Evolutionary conservation across 2,888 invertebrate genomes (phyloP).

Genomic region (Capitulum mitella): DNA sequence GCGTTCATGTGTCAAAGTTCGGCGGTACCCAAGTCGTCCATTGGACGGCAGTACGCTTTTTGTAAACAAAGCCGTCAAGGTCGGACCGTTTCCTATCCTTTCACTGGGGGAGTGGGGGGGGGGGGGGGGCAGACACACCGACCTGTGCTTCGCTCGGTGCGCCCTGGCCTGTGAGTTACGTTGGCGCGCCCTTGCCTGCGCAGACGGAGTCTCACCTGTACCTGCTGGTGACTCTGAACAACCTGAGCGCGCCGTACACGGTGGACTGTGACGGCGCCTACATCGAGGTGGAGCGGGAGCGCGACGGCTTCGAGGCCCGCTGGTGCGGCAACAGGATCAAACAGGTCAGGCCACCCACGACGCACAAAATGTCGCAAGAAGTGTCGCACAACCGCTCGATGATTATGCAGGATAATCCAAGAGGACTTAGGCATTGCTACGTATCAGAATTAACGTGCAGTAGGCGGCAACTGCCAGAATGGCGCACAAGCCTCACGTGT

Average conservation of each 20-base stretch:
- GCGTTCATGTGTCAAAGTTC: too few species aligned
- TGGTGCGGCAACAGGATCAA: conserved; percentile 37
- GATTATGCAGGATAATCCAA: too few species aligned
- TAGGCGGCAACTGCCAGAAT: too few species aligned
- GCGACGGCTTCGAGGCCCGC: conserved; percentile 38
- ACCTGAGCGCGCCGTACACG: conserved; percentile 38
- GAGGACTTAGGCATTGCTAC: too few species aligned
- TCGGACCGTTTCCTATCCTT: too few species aligned
- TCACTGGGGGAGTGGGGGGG: too few species aligned
- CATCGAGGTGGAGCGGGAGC: conserved; percentile 38
- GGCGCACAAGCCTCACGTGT: too few species aligned
- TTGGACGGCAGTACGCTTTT: too few species aligned
- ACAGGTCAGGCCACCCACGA: background rate
- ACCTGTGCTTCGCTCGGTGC: background rate
- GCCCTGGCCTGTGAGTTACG: background rate
- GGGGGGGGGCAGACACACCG: background rate
- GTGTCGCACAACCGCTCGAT: background rate
- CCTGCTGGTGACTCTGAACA: conserved; percentile 38
- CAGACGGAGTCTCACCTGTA: conserved; percentile 38
- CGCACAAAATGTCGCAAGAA: background rate
- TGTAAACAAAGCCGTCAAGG: too few species aligned
- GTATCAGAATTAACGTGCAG: too few species aligned
- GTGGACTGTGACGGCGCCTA: conserved; percentile 39
- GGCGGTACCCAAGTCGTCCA: too few species aligned
- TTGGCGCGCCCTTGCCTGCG: background rate